phyloP scores from a whole-genome alignment of 1,140 invertebrate species.

The Oedothorax gibbosus region DNA sequence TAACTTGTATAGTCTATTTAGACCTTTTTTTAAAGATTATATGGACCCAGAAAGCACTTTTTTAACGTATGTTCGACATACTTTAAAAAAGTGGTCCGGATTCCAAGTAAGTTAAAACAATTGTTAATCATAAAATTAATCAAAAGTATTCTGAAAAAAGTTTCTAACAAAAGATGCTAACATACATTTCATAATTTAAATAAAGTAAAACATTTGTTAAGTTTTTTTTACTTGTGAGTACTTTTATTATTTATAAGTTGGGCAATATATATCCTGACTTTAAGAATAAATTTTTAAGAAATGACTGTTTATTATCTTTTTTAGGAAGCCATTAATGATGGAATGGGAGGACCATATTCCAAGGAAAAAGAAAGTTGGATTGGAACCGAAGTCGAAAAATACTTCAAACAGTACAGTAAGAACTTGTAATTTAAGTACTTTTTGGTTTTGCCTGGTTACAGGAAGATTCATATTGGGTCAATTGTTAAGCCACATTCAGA shows the following conservation, averaged over 20 bases:
- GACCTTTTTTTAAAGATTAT: background rate
- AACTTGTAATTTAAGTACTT: background rate
- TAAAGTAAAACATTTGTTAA: background rate
- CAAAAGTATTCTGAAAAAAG: background rate
- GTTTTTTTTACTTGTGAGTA: background rate
- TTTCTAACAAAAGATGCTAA: background rate
- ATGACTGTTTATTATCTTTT: background rate
- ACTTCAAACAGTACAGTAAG: constrained; percentile 53
- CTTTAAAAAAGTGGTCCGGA: constrained; percentile 36
- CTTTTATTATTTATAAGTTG: background rate
- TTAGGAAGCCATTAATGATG: constrained; percentile 37
- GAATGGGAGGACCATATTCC: constrained; percentile 51
- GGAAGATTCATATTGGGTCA: background rate
- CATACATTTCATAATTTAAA: background rate
- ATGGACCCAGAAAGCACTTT: constrained; percentile 6
- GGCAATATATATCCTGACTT: background rate
- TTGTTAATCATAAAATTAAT: background rate
- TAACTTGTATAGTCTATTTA: background rate
- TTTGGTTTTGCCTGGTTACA: background rate
- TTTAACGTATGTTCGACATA: constrained; percentile 22
- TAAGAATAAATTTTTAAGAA: background rate
- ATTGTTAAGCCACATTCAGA: background rate
- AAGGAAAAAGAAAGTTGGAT: constrained; percentile 51
- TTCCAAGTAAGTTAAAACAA: constrained; percentile 26
- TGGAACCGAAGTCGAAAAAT: constrained; percentile 46